Base-by-base conservation (phyloP, 2,113 vertebrate species). In the Galemys pyrenaicus region DNA sequence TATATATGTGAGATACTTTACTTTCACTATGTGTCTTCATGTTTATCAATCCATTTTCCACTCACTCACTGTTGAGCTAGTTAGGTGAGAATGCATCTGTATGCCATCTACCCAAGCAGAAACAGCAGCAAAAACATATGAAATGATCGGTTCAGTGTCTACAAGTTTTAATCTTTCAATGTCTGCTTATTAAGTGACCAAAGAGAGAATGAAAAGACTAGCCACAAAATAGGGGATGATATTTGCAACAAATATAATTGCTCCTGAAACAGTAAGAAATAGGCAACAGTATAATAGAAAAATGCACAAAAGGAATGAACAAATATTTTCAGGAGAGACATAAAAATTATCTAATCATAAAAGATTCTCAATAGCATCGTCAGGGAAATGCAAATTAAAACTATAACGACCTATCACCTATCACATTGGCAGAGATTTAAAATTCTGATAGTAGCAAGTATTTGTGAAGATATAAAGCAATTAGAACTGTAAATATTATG, bases 331-430 rank as follows among this genome's bases (percentile, higher is more conserved):
- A 80, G 39, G 58, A 70, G 84, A 54, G 35, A 28, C 41, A 13
- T 32, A 80, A 89, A 44, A 51, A 19, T 62, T 82, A 6, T 30
- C 62, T 54, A 58, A 24, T 30, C 24, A n/a, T 44, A 8, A 90
- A 94, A 78, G 62, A 71, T 28, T 74, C 41, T 62, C 71, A 81
- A 11, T 56, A 78, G 88, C 46, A 80, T 77, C n/a, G 73, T 44
- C 39, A 83, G 35, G 89, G n/a, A 95, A 73, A 94, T n/a, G 80
- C 35, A 84, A 83, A 54, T 89, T 71, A 39, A 67, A 96, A 73
- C 60, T 30, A n/a, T 20, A 65, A 44, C 8, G 35, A 73, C 12
- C 12, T 32, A 87, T 68, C 39, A 39, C 54, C 62, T 13, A 35
- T 78, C 46, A 46, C 10, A 49, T 3, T 41, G 2, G 30, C 37